Base-by-base conservation (phyloP, 1,140 invertebrate species). In the Caenorhabditis briggsae region DNA sequence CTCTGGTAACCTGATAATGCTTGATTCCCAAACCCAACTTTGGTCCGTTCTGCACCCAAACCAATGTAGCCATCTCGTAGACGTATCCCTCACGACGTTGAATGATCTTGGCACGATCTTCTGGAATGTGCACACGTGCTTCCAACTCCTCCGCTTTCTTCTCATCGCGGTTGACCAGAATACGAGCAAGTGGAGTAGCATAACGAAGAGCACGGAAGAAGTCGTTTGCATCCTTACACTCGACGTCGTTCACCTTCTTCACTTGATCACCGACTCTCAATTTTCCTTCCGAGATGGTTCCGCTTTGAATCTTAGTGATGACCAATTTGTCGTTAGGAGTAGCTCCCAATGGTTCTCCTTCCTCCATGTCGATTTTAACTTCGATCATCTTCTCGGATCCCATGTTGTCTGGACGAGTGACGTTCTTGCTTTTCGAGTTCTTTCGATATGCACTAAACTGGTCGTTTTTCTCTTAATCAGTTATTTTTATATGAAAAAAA, bases 261-360 rank as follows among this genome's bases (percentile, higher is more conserved):
- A 90, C 86, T 61, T 90, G 90, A 61, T 90, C 90, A 23, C 90
- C 90, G n/a, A 91, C 90, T 91, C 89, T 86, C 55, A 90, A 82
- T 59, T 90, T 90, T 55, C 90, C 90, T 48, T 90, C 90, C 25
- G 90, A 55, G 18, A 90, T 70, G 56, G 90, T 90, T 18, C 86
- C 86, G 14, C 85, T 14, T 48, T 90, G 90, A 59, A 90, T 89
- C 46, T 87, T 89, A 16, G 86, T 86, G 86, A 90, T 86, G 82
- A 89, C 58, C 58, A 90, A 46, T 58, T 91, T 90, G 33, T 90
- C 90, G 82, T 90, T 90, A 6, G 90, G 90, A 20, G 88, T 91
- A 2, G 90, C 90, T 41, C 90, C 90, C 5, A 90, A 61, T 2
- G 89, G 89, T 50, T 89, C 89, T 16, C 89, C 89, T 64, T 90